Evolutionary conservation across 2,797 vertebrate genomes (phyloP), one percentile per base, ranked within the genome.

Genomic region (Coilia nasus): DNA sequence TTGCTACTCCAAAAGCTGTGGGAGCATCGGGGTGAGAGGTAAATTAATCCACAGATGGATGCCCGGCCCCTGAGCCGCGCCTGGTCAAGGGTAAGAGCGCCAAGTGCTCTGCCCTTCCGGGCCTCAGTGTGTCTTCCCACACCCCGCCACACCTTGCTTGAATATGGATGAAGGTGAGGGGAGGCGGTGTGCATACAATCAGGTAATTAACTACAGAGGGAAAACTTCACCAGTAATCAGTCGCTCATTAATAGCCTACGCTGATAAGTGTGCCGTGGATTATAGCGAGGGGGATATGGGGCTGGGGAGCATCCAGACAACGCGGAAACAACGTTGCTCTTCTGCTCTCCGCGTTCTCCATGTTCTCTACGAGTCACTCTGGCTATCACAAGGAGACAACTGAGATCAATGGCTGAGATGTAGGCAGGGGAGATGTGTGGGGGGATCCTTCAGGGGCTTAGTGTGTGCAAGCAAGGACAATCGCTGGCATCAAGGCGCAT

Each of bases 141-240:
- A 62, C 82, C 56, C 46, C 84, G 89, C 87, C 89, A 90, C 93
- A 93, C 93, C 93, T 94, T 93, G 91, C 50, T 95, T 95, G 92
- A 95, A 95, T 96, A 96, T 96, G 92, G 91, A 96, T 94, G 91
- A 93, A 78, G 88, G 91, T 82, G 90, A 93, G 93, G 94, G 93
- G 93, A 92, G 93, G 93, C 91, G 88, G 92, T 89, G 91, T 93
- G 90, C 89, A 93, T 93, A 93, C 94, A 93, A 94, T 95, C 94
- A 94, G 92, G 92, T 93, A 94, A 95, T 94, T 95, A 95, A 91
- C 92, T 91, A 90, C 80, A 47, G 50, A 78, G 23, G 1, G 83
- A 87, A 78, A 78, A 78, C 71, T 78, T 78, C 83, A 83, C 85
- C 83, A 87, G 59, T 35, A 56, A 86, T 81, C 83, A 41, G 71